These are phyloP conservation scores for Ceyx margarethae DNA, from an alignment of 2,113 vertebrate species.

Conservation along the genomic window DNA sequence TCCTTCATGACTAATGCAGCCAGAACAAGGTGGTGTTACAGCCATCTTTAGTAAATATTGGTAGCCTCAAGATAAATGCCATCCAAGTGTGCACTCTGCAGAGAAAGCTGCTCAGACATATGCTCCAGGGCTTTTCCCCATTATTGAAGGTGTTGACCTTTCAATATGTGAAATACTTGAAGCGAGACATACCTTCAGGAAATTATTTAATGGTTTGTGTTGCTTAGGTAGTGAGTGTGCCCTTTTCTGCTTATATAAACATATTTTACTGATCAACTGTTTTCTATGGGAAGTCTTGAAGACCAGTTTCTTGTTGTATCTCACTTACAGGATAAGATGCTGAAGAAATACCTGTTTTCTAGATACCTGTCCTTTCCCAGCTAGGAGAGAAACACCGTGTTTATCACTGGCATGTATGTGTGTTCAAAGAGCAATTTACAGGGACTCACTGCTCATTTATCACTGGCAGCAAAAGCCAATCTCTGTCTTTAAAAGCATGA, in stretches of 20 bases:
- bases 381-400: neutral
- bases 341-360: neutral
- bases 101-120: neutral
- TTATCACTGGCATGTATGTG: neutral
- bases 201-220: neutral
- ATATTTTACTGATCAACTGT: neutral
- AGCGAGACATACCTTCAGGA: slow-evolving; percentile 2
- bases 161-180: neutral
- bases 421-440: neutral
- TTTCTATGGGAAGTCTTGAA: neutral
- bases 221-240: neutral
- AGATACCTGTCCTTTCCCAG: neutral
- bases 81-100: neutral
- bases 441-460: neutral
- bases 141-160: slow-evolving; percentile 26
- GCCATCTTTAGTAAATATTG: neutral
- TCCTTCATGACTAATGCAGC: neutral
- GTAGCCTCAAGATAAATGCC: slow-evolving; percentile 10
- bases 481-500: neutral
- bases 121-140: neutral
- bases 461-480: neutral
- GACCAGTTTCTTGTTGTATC: neutral
- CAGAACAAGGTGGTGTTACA: neutral
- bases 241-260: neutral
- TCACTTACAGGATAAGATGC: neutral